phyloP scores from a whole-genome alignment of 2,797 vertebrate genomes.

The Galaxias olidus region DNA sequence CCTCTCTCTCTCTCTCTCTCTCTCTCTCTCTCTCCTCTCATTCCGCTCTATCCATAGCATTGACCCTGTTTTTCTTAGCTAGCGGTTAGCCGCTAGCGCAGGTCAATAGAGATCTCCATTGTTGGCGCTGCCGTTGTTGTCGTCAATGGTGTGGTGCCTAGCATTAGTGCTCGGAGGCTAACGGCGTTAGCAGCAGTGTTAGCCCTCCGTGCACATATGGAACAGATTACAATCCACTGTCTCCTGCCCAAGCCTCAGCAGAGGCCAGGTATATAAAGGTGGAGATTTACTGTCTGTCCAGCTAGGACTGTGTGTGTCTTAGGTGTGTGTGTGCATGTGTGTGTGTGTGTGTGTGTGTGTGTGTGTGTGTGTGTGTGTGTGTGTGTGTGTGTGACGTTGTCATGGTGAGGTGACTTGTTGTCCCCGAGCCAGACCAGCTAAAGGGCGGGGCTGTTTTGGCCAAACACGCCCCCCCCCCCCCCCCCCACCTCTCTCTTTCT shows the following conservation, averaged over 20 bases:
- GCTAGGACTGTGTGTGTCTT: not conserved
- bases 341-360: constrained; percentile 4
- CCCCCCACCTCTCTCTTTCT: too few relatives aligned
- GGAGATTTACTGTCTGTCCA: not conserved
- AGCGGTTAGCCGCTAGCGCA: constrained; percentile 23
- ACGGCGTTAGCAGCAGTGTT: constrained; percentile 68
- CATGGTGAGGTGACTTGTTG: not conserved
- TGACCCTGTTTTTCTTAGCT: constrained; percentile 47
- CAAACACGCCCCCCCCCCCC: constrained; percentile 8
- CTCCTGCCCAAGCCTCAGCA: constrained; percentile 31
- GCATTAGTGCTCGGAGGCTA: constrained; percentile 40
- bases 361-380: constrained; percentile 5
- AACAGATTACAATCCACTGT: constrained; percentile 59
- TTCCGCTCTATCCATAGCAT: constrained; percentile 39
- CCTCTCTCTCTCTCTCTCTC: constrained; percentile 5
- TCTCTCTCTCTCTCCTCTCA: constrained; percentile 22
- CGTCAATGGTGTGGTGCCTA: too few relatives aligned
- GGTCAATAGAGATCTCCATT: constrained; percentile 25
- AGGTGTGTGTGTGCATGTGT: not conserved
- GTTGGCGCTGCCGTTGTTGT: too few relatives aligned
- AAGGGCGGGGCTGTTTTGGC: constrained; percentile 11
- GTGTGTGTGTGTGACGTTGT: constrained; percentile 2
- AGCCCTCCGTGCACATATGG: constrained; percentile 65
- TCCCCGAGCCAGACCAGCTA: constrained; percentile 12
- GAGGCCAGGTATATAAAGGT: constrained; percentile 7